Evolutionary conservation across 64 coral and sea anemone genomes (phyloP), one percentile per base, ranked within the genome.

Genomic region (Stichodactyla mertensii): DNA sequence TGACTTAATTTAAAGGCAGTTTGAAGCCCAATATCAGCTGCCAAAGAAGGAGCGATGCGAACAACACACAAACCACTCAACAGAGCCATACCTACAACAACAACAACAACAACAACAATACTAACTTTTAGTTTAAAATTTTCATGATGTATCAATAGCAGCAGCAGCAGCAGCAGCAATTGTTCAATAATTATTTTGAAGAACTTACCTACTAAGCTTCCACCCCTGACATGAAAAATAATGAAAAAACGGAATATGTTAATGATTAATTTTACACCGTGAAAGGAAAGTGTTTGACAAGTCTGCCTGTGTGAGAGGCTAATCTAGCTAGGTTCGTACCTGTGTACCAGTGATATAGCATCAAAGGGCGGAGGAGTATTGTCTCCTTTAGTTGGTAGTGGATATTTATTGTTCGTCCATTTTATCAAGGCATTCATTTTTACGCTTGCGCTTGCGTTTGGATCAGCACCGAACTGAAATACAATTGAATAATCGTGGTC

Each of bases 1-100:
- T 89, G 88, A n/a, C 23, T 19, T 51, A 89, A 64, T 51, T 84
- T 78, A 10, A 53, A 82, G 5, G 88, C 88, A 6, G 88, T 89
- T 89, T 89, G 88, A 51, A 89, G 28, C 16, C 88, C 88, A 14
- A 18, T 10, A 70, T 89, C 82, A 7, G 61, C 52, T 12, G 82
- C 57, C 0, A 89, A 54, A 58, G 82, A 84, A 16, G 80, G 53
- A 71, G 81, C 51, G 13, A 84, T 69, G 7, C 81, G 66, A 55
- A 55, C 15, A 12, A 51, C 54, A 56, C 88, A 89, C 64, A 85
- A 7, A 28, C 64, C 82, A 78, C 82, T 80, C 15, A 55, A n/a
- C 54, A 83, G 77, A 0, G 24, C 88, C 24, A 58, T 7, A 31
- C 88, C 88, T 89, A 20, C 19, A 18, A 77, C 12, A 1, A 89